Evolutionary conservation across 2,797 vertebrate genomes (phyloP).

Genomic region (Arvicola amphibius): DNA sequence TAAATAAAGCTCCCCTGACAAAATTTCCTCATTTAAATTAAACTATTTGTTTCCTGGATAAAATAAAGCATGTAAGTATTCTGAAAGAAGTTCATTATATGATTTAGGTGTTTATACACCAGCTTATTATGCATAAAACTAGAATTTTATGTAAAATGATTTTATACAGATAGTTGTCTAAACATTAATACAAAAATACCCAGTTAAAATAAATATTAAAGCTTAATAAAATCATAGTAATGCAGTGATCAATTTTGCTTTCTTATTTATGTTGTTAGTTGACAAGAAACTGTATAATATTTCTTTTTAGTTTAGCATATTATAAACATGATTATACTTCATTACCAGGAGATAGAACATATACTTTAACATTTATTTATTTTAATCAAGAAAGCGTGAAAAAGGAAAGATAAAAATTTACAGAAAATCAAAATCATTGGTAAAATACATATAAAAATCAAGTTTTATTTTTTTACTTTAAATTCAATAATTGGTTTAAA

Average conservation of each 20-base stretch:
- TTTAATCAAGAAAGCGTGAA: slow-evolving; percentile 49
- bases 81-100: slow-evolving; percentile 15
- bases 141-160: background rate
- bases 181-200: background rate
- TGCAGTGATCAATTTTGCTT: slow-evolving; percentile 55
- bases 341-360: slow-evolving; percentile 71
- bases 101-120: background rate
- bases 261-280: slow-evolving; percentile 60
- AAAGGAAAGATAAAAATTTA: background rate
- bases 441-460: slow-evolving; percentile 33
- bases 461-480: background rate
- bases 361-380: slow-evolving; percentile 65
- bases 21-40: slow-evolving; percentile 48
- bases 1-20: background rate
- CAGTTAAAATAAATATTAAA: slow-evolving; percentile 52
- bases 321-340: slow-evolving; percentile 68
- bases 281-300: slow-evolving; percentile 66
- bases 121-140: background rate
- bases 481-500: slow-evolving; percentile 32
- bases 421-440: slow-evolving; percentile 56
- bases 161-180: background rate
- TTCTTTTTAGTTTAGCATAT: slow-evolving; percentile 62
- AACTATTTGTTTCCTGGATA: background rate
- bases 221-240: slow-evolving; percentile 58
- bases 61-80: background rate